A percentile compares a stretch with the other conserved stretches of the same genome.
These are phyloP conservation scores for Canis aureus DNA, from an alignment of 2,113 vertebrate species.

Conservation along the genomic window DNA sequence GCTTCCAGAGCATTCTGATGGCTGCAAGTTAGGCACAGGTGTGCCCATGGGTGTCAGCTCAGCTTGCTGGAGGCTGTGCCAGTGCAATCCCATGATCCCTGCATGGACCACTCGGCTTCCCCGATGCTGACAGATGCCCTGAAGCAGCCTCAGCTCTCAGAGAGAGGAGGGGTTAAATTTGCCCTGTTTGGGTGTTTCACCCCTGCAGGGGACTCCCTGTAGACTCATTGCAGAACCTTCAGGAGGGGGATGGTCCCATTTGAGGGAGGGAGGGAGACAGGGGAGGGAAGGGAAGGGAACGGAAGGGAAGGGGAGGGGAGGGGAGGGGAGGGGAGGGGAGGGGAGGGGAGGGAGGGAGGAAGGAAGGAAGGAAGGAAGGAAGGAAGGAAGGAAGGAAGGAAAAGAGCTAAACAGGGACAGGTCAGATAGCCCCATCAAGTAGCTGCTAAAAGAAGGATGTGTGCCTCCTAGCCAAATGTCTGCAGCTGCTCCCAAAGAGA, in stretches of 20 bases:
- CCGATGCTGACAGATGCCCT: background rate
- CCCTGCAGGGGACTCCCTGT: background rate
- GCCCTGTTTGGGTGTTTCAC: background rate
- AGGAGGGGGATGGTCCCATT: background rate
- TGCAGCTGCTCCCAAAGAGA: background rate
- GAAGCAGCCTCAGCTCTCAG: background rate
- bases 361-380: background rate
- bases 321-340: background rate
- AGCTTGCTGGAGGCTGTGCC: background rate
- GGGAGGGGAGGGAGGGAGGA: background rate
- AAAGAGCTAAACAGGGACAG: background rate
- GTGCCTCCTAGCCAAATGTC: too few species aligned
- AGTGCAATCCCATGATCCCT: background rate
- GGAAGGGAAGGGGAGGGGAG: too few species aligned
- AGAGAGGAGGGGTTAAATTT: background rate
- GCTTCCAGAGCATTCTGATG: background rate
- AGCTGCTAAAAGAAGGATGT: accelerated
- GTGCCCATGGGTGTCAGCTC: too few species aligned
- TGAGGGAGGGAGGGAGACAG: background rate
- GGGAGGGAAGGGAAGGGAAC: background rate
- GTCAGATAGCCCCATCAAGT: background rate
- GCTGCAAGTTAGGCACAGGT: background rate
- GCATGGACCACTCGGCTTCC: background rate
- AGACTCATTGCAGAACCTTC: accelerated
- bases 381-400: background rate